These are phyloP conservation scores for Liasis olivaceus DNA, from an alignment of 2,797 vertebrate species.

Conservation along the genomic window DNA sequence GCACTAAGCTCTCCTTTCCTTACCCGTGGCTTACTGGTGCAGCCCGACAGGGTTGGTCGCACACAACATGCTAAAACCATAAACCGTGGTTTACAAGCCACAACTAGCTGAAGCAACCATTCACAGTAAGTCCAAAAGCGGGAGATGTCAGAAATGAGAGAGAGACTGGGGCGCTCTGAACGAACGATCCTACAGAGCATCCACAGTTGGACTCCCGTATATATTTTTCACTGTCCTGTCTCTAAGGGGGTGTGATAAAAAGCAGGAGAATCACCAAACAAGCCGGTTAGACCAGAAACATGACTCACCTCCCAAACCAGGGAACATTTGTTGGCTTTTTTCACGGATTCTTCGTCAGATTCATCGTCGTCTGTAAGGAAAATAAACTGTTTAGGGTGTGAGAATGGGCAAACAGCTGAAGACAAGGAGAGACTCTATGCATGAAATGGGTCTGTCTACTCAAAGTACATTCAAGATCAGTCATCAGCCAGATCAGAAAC, in stretches of 20 bases:
- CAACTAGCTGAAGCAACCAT: too few species aligned
- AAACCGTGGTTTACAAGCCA: neutral
- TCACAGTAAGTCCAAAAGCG: too few species aligned
- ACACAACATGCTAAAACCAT: neutral
- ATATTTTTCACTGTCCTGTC: neutral
- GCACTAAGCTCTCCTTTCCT: neutral
- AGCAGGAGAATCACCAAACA: neutral
- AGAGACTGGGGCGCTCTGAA: neutral
- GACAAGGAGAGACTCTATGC: too few species aligned
- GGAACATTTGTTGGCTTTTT: conserved; percentile 93
- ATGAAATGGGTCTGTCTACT: neutral
- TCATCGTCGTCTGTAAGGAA: conserved; percentile 83
- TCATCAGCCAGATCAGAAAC: neutral
- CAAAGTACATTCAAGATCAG: neutral
- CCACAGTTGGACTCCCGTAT: neutral
- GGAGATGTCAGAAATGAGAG: neutral
- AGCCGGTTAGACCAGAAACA: rapidly evolving
- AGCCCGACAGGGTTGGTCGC: neutral
- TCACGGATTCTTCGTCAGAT: conserved; percentile 87
- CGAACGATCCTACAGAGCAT: neutral
- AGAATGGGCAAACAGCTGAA: neutral
- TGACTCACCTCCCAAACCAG: conserved; percentile 95
- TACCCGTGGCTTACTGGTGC: neutral
- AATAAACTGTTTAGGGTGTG: neutral
- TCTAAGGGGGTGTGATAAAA: neutral